These are phyloP conservation scores for Lasioglossum malachurum DNA, from an alignment of 2,888 invertebrate genomes.

Conservation along the genomic window DNA sequence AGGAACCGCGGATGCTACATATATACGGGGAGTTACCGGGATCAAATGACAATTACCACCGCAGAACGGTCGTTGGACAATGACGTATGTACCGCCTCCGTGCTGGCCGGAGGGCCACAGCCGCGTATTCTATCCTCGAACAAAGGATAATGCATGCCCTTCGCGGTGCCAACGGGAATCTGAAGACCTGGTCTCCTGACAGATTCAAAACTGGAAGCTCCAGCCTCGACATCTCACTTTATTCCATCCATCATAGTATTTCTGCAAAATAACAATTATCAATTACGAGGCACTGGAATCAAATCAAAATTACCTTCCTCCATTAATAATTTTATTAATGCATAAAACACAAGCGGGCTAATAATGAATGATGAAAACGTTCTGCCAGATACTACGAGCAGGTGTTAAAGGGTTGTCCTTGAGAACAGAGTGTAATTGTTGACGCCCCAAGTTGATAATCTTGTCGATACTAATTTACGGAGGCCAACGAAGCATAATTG, in stretches of 20 bases:
- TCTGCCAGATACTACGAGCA: neutral
- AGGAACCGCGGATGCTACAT: slow-evolving; percentile 68
- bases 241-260: no score
- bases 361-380: neutral
- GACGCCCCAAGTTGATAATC: neutral
- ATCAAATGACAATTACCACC: slow-evolving; percentile 83
- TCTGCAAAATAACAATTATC: no score
- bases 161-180: slow-evolving; percentile 56
- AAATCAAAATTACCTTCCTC: no score
- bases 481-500: neutral
- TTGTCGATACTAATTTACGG: neutral
- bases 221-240: neutral
- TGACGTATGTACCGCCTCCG: slow-evolving; percentile 78
- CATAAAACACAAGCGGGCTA: no score
- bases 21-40: slow-evolving; percentile 74
- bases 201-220: neutral
- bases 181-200: slow-evolving; percentile 16
- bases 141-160: slow-evolving; percentile 75
- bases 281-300: no score
- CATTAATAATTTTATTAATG: no score
- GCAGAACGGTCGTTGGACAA: slow-evolving; percentile 79
- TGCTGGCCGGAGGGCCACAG: slow-evolving; percentile 67
- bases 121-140: slow-evolving; percentile 71
- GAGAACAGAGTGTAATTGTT: neutral
- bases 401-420: neutral